Evolutionary conservation across 2,888 invertebrate species (phyloP), one percentile per base, ranked within the genome.

Genomic region (Andrena minutula): DNA sequence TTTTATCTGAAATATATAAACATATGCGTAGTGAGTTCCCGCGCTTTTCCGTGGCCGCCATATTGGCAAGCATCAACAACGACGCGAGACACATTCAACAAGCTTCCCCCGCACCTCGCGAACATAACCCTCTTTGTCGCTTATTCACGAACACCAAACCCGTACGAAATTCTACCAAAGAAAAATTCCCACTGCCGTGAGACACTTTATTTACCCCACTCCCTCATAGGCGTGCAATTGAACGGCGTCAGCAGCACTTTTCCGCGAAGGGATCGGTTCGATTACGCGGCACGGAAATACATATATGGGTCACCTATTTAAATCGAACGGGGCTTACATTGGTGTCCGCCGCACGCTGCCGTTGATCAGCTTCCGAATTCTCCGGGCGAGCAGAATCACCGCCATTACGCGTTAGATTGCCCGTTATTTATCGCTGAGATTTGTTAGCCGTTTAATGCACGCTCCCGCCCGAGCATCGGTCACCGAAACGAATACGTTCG

Each of bases 391-490:
- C n/a, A 35, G 63, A 80, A 74, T 74, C 64, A 23, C 49, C 51
- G 66, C 56, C 60, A 49, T 72, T 60, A 28, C 64, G 26, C 49
- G 10, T 56, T 49, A 56, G 53, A 79, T 60, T 41, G 60, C 8
- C 20, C 10, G 70, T 75, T 82, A 81, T 82, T 75, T 81, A 81
- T 75, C 82, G 81, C 1, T 26, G n/a, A 80, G 69, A 81, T 81
- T 81, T 81, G 65, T 81, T 81, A 65, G 23, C 26, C 65, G 75
- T 60, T 66, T 32, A 63, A 80, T 51, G 63, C 3, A 16, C 56
- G 28, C 26, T 49, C 28, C 20, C 32, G 23, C 10, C 41, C 10
- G 10, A 10, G 32, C 61, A 64, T 64, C 47, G 65, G 1, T 35
- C 65, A 61, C 66, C 51, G 75, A 71, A 53, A 41, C 58, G 66